Percentiles rank a stretch among this genome's conserved stretches.
phyloP scores from a whole-genome alignment of 92 coral and sea anemone species.

The Meandrina meandrites region DNA sequence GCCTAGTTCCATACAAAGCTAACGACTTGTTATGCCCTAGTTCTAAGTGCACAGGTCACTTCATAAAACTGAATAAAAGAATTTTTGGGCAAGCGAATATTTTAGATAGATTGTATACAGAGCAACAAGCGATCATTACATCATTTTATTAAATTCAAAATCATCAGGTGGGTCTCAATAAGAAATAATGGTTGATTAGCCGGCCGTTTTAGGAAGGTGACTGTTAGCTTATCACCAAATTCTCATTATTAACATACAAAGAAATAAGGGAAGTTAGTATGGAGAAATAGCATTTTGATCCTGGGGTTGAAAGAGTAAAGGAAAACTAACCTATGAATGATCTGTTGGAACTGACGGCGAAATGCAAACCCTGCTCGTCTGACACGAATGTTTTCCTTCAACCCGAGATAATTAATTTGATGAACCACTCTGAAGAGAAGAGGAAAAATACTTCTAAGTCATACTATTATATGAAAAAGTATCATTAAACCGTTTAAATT shows the following conservation, averaged over 20 bases:
- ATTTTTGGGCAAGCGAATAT: no score
- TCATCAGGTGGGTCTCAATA: no score
- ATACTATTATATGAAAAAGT: background rate
- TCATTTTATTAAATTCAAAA: no score
- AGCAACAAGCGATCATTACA: no score
- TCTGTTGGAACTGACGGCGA: conserved; percentile 68
- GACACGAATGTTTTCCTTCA: conserved; percentile 83
- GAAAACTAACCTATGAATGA: conserved; percentile 63
- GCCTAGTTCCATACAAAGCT: no score
- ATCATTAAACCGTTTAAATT: background rate
- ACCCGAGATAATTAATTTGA: conserved; percentile 85
- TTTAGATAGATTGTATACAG: no score
- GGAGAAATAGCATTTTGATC: background rate
- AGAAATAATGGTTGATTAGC: no score
- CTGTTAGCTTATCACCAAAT: background rate
- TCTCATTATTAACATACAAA: background rate
- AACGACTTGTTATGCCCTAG: no score
- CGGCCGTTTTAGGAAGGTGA: no score
- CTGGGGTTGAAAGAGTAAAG: background rate
- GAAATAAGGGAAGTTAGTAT: background rate
- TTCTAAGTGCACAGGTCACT: no score
- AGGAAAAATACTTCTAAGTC: background rate
- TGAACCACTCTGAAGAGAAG: conserved; percentile 62
- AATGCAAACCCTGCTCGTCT: conserved; percentile 94
- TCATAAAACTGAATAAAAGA: no score